Evolutionary conservation across 2,888 invertebrate species (phyloP).

Genomic region (Alsophila aescularia): DNA sequence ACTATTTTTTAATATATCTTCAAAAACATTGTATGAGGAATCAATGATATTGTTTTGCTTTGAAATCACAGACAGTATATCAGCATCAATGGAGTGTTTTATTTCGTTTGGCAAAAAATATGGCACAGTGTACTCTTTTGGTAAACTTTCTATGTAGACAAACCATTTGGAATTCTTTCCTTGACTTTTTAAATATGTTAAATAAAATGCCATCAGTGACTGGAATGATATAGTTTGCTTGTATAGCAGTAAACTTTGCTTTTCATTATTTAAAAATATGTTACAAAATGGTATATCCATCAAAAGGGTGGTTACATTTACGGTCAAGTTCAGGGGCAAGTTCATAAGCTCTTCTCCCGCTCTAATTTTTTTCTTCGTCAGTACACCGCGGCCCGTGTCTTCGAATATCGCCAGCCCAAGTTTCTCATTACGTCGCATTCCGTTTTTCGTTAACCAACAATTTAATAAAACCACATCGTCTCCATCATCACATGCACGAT

Average conservation of each 20-base stretch:
- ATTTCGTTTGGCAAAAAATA: slow-evolving; percentile 86
- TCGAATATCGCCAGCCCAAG: slow-evolving; percentile 85
- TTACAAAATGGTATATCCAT: slow-evolving; percentile 81
- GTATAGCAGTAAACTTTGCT: slow-evolving; percentile 72
- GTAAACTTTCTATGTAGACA: slow-evolving; percentile 88
- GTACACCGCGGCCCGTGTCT: slow-evolving; percentile 90
- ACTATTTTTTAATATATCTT: slow-evolving; percentile 68
- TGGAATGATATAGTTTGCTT: slow-evolving; percentile 85
- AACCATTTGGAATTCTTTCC: slow-evolving; percentile 82
- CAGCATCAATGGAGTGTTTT: slow-evolving; percentile 82
- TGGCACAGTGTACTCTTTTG: slow-evolving; percentile 86
- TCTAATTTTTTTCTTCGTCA: slow-evolving; percentile 82
- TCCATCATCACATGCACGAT: slow-evolving; percentile 62
- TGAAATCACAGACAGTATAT: slow-evolving; percentile 79
- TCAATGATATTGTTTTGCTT: slow-evolving; percentile 80
- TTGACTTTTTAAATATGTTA: slow-evolving; percentile 87
- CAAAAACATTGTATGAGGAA: slow-evolving; percentile 72
- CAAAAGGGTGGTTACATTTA: slow-evolving; percentile 84
- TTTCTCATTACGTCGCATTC: slow-evolving; percentile 83
- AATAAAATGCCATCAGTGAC: slow-evolving; percentile 89
- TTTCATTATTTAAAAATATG: slow-evolving; percentile 67
- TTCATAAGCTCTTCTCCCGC: slow-evolving; percentile 85
- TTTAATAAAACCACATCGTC: slow-evolving; percentile 75
- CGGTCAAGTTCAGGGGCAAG: slow-evolving; percentile 84
- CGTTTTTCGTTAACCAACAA: slow-evolving; percentile 80